These are phyloP conservation scores for Beroe forskalii DNA, from an alignment of 37 sponge, comb jelly and placozoan genomes.

Conservation along the genomic window DNA sequence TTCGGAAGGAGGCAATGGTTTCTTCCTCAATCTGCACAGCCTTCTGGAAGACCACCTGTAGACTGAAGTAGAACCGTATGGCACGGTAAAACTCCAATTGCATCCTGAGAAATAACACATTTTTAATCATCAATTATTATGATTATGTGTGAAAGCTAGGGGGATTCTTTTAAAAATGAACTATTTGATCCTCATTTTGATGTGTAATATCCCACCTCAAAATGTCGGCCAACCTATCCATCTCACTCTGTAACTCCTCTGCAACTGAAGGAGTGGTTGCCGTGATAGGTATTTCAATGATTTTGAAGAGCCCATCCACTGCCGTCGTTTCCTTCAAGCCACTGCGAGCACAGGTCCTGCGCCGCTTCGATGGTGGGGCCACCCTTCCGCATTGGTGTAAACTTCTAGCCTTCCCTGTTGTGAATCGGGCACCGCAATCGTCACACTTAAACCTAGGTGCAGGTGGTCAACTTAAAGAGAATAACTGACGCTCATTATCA, in stretches of 20 bases:
- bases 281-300: background rate
- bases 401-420: background rate
- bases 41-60: background rate
- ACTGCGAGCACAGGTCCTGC: too few relatives aligned
- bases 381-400: background rate
- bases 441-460: background rate
- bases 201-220: background rate
- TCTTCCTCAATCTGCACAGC: background rate
- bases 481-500: too few relatives aligned
- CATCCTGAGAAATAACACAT: slow-evolving; percentile 5
- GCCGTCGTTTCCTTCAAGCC: too few relatives aligned
- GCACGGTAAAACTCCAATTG: slow-evolving; percentile 3
- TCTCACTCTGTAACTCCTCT: background rate
- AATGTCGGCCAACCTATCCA: background rate
- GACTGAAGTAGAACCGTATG: background rate
- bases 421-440: background rate
- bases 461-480: too few relatives aligned
- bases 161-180: too few relatives aligned
- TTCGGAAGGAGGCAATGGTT: background rate
- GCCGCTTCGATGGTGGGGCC: background rate
- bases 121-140: too few relatives aligned
- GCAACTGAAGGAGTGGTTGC: background rate
- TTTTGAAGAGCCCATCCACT: background rate
- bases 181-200: too few relatives aligned
- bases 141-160: too few relatives aligned